Conservation (phyloP, 2,797 vertebrate species). For the Rhinogobio ventralis region DNA sequence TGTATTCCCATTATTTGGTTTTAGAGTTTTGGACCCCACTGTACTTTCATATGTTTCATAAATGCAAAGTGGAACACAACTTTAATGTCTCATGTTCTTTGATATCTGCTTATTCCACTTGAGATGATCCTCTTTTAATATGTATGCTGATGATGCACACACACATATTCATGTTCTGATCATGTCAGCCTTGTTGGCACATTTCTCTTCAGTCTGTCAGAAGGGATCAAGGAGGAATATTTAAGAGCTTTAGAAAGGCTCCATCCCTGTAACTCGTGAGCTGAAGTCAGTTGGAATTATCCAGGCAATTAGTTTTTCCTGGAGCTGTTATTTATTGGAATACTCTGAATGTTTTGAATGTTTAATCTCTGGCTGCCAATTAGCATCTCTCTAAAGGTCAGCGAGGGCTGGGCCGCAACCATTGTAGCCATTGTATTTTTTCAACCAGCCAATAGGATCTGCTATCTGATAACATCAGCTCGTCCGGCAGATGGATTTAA, state of each 20-base stretch:
- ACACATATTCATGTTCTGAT: neutral
- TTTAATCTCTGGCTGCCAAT: slow-evolving; percentile 33
- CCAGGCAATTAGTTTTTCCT: slow-evolving; percentile 43
- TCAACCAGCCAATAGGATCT: slow-evolving; percentile 30
- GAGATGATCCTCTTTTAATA: slow-evolving; percentile 8
- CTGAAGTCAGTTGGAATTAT: slow-evolving; percentile 33
- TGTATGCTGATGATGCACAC: neutral
- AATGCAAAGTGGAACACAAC: neutral
- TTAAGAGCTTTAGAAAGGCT: slow-evolving; percentile 23
- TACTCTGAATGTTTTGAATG: slow-evolving; percentile 34
- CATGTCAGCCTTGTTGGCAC: slow-evolving; percentile 11
- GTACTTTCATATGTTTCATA: neutral
- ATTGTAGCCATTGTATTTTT: slow-evolving; percentile 36
- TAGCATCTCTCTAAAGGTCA: slow-evolving; percentile 45
- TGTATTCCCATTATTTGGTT: neutral
- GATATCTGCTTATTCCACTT: slow-evolving; percentile 5
- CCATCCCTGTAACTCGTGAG: neutral
- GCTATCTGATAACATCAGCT: no score
- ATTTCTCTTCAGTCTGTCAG: slow-evolving; percentile 25
- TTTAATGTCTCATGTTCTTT: neutral
- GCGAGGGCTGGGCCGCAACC: neutral
- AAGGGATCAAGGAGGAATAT: slow-evolving; percentile 7
- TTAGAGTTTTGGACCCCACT: neutral
- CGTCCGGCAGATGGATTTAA: slow-evolving; percentile 31
- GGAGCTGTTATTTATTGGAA: slow-evolving; percentile 39